Conservation (phyloP, 1,140 invertebrate species). For the Neuroterus valhalla region DNA sequence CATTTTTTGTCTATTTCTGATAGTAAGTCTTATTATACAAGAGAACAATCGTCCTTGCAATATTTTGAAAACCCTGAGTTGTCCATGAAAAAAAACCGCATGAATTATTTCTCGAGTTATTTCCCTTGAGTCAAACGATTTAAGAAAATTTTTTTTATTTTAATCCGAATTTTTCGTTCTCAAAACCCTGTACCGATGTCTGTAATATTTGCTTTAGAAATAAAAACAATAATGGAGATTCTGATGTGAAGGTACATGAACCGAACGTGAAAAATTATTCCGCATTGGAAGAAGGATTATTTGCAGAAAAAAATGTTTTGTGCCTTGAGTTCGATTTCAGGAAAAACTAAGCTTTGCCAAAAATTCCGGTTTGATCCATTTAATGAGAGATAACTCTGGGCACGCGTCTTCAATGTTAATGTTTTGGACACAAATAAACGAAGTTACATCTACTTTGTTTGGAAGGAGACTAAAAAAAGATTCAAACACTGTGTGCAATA, state of each 20-base stretch:
- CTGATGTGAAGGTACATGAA: no score
- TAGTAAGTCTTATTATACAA: neutral
- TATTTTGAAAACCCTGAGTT: slow-evolving; percentile 1
- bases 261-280: no score
- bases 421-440: slow-evolving; percentile 23
- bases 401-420: slow-evolving; percentile 40
- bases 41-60: neutral
- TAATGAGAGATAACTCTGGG: slow-evolving; percentile 33
- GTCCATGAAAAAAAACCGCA: no score
- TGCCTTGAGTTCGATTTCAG: no score
- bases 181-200: neutral
- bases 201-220: neutral
- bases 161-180: neutral
- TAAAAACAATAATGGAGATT: no score
- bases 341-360: no score
- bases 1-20: neutral
- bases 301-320: no score
- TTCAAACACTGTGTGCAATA: slow-evolving; percentile 34
- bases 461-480: slow-evolving; percentile 40
- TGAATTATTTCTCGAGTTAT: no score
- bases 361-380: no score
- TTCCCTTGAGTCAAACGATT: no score
- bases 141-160: no score
- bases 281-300: no score
- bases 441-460: slow-evolving; percentile 41